Conservation (phyloP, 2,113 vertebrate genomes). For the Prunella fulvescens region DNA sequence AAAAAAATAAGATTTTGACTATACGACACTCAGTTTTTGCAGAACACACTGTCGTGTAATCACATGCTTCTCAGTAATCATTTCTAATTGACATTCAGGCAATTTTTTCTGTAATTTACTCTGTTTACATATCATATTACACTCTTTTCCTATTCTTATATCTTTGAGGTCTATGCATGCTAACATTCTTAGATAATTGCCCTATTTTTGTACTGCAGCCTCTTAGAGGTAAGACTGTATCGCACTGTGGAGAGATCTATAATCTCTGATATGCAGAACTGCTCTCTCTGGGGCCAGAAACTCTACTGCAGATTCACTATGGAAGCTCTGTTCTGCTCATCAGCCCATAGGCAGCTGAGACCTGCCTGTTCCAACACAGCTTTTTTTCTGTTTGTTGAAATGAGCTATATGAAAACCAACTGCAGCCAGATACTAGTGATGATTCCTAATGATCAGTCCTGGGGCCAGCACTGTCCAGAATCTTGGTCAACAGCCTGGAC, state of each 20-base stretch:
- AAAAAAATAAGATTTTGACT: background rate
- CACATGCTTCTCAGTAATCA: background rate
- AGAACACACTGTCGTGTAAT: background rate
- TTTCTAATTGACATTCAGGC: slow-evolving; percentile 4
- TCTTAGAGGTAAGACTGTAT: background rate
- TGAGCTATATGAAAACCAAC: background rate
- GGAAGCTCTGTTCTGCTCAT: background rate
- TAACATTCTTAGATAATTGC: slow-evolving; percentile 6
- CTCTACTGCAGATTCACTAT: background rate
- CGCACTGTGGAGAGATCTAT: background rate
- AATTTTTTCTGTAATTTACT: background rate
- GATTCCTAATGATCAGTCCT: background rate
- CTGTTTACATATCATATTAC: background rate
- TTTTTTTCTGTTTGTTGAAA: background rate
- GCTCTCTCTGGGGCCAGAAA: background rate
- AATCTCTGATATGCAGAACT: background rate
- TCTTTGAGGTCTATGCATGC: background rate
- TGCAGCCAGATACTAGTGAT: background rate
- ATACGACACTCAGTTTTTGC: background rate
- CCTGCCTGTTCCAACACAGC: background rate
- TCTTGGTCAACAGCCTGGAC: background rate
- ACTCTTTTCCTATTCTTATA: background rate
- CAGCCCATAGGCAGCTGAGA: background rate
- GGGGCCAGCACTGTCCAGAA: background rate
- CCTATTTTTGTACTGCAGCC: background rate